Base-by-base conservation (phyloP, 2,797 vertebrate species). In the Spinibarbus caldwelli region DNA sequence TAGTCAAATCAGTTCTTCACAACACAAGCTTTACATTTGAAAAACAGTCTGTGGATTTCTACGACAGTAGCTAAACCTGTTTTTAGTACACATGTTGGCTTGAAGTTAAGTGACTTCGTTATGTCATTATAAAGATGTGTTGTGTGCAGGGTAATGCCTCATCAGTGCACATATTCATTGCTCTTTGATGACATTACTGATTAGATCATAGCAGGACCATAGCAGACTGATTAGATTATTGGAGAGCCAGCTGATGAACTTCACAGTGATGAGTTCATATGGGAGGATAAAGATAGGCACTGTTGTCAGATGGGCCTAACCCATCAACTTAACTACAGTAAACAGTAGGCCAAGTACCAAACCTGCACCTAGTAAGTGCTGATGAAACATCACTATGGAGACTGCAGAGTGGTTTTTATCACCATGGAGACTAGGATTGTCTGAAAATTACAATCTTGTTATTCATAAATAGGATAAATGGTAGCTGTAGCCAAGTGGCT, bases 311-410 rank as follows among this genome's bases (percentile, higher is more conserved):
- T 29, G 54, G 67, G 19, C 82, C 67, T 86, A 84, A 78, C 85
- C 86, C 72, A 76, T 80, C 68, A 82, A 54, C 43, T 54, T 78
- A 83, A 70, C 78, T 80, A 71, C 31, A 41, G 47, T 54, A 75
- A 85, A 73, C 68, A 59, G 71, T 49, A 6, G 11, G 68, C 59
- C 43, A 83, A 86, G 80, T 83, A 85, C 85, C 75, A 83, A 78
- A 47, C 67, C 82, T 72, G 41, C 68, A 75, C 79, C 89, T 79
- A 86, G 87, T 78, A 76, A 88, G 82, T 86, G 82, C 89, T 82
- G 79, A 87, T 90, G 59, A 90, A 88, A 71, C 87, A 91, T 92
- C 57, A 64, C 89, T 90, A 90, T 92, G 89, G 90, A 90, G 89
- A 91, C 89, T 84, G 80, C 83, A 84, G 83, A 91, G 89, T 86